These are phyloP conservation scores for Neomonachus schauinslandi DNA, from an alignment of 2,113 vertebrate species.

Conservation along the genomic window DNA sequence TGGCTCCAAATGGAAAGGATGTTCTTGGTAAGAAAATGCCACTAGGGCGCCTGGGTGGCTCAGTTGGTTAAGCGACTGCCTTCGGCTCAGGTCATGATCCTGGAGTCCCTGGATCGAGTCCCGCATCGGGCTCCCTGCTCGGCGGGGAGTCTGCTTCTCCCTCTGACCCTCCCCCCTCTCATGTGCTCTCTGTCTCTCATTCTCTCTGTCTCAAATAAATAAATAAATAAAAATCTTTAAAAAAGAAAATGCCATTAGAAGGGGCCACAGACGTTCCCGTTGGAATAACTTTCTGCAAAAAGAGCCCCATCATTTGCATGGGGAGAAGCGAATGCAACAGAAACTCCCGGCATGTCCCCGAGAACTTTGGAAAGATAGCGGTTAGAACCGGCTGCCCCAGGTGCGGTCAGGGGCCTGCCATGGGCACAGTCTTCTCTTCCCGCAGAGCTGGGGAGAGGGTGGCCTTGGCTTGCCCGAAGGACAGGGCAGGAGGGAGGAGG, in stretches of 20 bases:
- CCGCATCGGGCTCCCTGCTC: too few species aligned
- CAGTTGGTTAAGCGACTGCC: too few species aligned
- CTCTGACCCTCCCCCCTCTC: too few species aligned
- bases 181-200: too few species aligned
- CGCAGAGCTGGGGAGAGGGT: neutral
- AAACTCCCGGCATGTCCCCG: neutral
- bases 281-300: neutral
- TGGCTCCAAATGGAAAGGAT: neutral
- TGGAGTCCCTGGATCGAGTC: too few species aligned
- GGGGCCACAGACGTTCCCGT: fast-evolving
- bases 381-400: neutral
- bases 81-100: too few species aligned
- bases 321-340: neutral
- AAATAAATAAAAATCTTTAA: too few species aligned
- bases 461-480: neutral
- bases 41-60: too few species aligned
- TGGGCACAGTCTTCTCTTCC: neutral
- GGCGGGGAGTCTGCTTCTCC: too few species aligned
- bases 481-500: neutral
- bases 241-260: neutral
- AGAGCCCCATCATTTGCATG: neutral
- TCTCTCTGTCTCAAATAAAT: too few species aligned
- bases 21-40: neutral
- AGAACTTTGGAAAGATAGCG: fast-evolving
- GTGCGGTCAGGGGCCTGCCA: neutral